Evolutionary conservation across 2,888 invertebrate species (phyloP), one percentile per base, ranked within the genome.

Genomic region (Leptinotarsa tumamoca): DNA sequence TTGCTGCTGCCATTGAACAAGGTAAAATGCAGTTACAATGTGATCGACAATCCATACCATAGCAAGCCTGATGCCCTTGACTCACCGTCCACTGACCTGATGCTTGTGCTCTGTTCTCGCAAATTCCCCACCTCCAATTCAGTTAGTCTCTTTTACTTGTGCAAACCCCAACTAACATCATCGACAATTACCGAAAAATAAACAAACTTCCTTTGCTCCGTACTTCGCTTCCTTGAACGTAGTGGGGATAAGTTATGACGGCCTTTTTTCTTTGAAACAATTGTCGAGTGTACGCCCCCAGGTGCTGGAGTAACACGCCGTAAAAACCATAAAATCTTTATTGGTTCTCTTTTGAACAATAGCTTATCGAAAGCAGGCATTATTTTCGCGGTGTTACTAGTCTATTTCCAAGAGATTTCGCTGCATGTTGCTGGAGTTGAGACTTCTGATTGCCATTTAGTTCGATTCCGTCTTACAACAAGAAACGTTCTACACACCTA

Each of bases 41-140:
- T 84, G 85, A 85, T 84, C 85, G 85, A 84, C 84, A 86, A 86
- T 84, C 83, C 84, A 83, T 78, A 78, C 80, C 78, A 82, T 82
- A 83, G 83, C 82, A 82, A 85, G 84, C 85, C 82, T 82, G 86
- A 84, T 88, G 88, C 87, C 88, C 87, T 88, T 88, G 88, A 88
- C 87, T 88, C 84, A 80, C 87, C 87, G 88, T 88, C 86, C 87
- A 88, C 84, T 88, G 88, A 88, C 88, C 88, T 87, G 87, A 84
- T 86, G 86, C 84, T 79, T 78, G 79, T 77, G 76, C 79, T 80
- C 74, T 80, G 74, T 74, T 78, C 75, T 80, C 75, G 85, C 84
- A 82, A 83, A 82, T 83, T 84, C 83, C 77, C 82, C 80, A 78
- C 82, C 82, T 78, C 75, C 73, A 74, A 74, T 74, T 76, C 79